These are phyloP conservation scores for Porites divaricata DNA, from an alignment of 92 coral and sea anemone genomes.

Conservation along the genomic window DNA sequence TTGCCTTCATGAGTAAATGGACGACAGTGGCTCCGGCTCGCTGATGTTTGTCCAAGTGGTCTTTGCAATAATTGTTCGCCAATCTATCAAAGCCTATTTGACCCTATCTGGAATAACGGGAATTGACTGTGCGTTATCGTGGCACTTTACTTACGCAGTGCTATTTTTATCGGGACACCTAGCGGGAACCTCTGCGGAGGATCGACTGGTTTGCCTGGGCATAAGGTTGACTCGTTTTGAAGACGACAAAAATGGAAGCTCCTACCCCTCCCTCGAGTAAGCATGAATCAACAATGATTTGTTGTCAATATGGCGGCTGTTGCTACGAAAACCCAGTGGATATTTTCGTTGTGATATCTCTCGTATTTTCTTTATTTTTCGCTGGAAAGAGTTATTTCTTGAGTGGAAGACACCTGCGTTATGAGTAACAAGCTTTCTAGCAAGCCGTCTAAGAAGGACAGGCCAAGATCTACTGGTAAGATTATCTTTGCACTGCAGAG, in stretches of 20 bases:
- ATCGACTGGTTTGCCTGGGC: background rate
- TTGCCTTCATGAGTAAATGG: no score
- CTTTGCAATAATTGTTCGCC: no score
- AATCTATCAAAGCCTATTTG: no score
- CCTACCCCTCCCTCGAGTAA: background rate
- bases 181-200: no score
- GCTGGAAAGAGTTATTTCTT: background rate
- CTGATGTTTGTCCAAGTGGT: no score
- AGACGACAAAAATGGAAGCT: background rate
- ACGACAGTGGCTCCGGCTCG: no score
- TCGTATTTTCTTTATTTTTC: background rate
- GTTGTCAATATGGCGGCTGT: constrained; percentile 94
- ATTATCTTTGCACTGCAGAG: background rate
- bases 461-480: constrained; percentile 94
- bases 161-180: no score
- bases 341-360: background rate
- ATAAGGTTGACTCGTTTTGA: constrained; percentile 11
- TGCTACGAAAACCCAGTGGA: constrained; percentile 67
- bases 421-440: constrained; percentile 96
- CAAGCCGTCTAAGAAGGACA: constrained; percentile 93
- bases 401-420: background rate
- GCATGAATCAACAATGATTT: constrained; percentile 15
- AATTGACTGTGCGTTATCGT: no score
- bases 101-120: no score
- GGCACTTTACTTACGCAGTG: no score